Base-by-base conservation (phyloP, 2,797 vertebrate genomes). In the Platyrinchus mystaceus region DNA sequence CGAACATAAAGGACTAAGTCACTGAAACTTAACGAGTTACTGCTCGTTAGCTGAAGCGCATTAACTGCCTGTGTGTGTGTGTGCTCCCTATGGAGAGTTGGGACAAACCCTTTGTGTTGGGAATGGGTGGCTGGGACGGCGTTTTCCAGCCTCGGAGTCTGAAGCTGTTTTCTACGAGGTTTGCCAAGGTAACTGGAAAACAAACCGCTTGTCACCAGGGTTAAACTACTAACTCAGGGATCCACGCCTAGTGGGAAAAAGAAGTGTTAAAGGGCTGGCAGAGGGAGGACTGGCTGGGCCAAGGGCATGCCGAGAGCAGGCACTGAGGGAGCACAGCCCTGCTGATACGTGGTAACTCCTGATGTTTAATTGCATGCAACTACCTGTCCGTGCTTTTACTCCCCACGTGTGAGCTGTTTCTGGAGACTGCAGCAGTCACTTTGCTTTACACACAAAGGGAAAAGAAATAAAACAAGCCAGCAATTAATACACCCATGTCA, bases 21-120 rank as follows among this genome's bases (percentile, higher is more conserved):
- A 78, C 91, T 94, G 96, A 90, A 96, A 96, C 69, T 91, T 95
- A 96, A 96, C 55, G 93, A 96, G 96, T 96, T 91, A 20, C 83
- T 94, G 95, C 96, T 96, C 95, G 50, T 96, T 96, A 96, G 94
- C 83, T 16, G 80, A 20, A 59, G 79, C 1, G 1, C 87, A 91
- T 92, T 80, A 85, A 96, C 78, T 64, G 94, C 94, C 71, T 37
- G 74, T 2, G 3, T 36, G 0, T 1, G 28, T 1, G 3, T 34
- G 86, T 16, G 0, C 81, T 92, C 84, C 81, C 84, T 39, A 32
- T 2, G 12, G 67, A 89, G 4, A 46, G 78, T 4, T 4, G 37
- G 32, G 73, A 66, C 56, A 8, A 43, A 36, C 41, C 12, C 37
- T 82, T 69, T 58, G 75, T 36, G 49, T 1, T 0, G 3, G 44